Percentiles rank a stretch among this genome's conserved stretches.
Conservation (phyloP, 2,113 vertebrate species). For the Phocoena sinus region DNA sequence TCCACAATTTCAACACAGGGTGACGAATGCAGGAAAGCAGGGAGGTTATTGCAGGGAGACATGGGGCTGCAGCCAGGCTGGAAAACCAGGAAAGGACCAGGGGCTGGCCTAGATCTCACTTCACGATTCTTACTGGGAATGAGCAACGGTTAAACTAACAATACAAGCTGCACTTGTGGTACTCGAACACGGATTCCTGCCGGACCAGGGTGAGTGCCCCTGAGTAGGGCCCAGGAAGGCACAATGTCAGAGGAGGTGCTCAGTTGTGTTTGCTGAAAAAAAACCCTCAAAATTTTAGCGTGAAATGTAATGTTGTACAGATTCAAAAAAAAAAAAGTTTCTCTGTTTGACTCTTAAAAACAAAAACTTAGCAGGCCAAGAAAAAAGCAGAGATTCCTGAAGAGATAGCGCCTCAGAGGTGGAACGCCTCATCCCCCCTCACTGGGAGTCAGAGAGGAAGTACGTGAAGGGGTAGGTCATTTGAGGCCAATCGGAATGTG, state of each 20-base stretch:
- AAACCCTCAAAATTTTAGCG: background rate
- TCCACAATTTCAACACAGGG: background rate
- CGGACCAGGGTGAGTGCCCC: background rate
- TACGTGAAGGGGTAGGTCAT: background rate
- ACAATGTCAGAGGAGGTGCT: background rate
- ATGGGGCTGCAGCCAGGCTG: background rate
- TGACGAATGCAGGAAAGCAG: background rate
- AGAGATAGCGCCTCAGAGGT: background rate
- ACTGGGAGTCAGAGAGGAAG: background rate
- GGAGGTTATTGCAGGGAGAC: background rate
- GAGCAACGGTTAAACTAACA: background rate
- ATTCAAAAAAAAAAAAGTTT: background rate
- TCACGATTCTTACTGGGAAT: background rate
- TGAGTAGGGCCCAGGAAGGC: background rate
- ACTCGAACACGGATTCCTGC: background rate
- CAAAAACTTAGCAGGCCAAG: background rate
- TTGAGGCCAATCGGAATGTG: background rate
- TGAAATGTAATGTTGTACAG: background rate
- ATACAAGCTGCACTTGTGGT: accelerated
- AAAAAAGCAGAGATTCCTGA: background rate
- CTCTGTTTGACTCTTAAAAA: background rate
- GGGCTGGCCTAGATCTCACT: background rate
- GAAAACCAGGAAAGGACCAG: background rate
- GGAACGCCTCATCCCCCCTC: background rate
- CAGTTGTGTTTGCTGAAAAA: background rate